phyloP scores from a whole-genome alignment of 1,140 invertebrate genomes.

The Lerema accius region DNA sequence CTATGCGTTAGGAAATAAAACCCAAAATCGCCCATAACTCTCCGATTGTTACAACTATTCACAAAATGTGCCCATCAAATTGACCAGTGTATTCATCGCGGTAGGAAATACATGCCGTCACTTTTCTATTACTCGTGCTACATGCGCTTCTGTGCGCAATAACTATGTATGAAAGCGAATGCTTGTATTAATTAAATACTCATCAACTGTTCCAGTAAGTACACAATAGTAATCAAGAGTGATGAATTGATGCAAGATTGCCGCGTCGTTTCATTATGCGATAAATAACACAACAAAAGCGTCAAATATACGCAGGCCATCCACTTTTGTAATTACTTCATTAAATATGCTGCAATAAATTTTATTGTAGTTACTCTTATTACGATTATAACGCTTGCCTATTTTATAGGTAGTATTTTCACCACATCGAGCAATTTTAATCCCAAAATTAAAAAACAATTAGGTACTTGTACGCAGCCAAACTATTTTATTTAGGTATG shows the following conservation, averaged over 20 bases:
- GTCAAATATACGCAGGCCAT: not conserved
- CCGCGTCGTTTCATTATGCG: slow-evolving; percentile 3
- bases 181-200: slow-evolving; percentile 30
- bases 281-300: slow-evolving; percentile 6
- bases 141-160: slow-evolving; percentile 40
- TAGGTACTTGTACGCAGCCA: no score
- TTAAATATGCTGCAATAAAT: no score
- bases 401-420: no score
- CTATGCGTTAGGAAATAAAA: slow-evolving; percentile 49
- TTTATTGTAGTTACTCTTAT: no score
- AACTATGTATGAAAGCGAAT: slow-evolving; percentile 24
- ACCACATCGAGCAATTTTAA: no score
- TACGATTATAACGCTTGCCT: no score
- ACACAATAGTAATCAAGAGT: slow-evolving; percentile 27
- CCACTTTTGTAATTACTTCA: not conserved
- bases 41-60: slow-evolving; percentile 45
- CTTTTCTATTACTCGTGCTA: slow-evolving; percentile 40
- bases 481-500: no score
- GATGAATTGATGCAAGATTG: slow-evolving; percentile 27
- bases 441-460: no score
- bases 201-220: slow-evolving; percentile 21
- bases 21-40: slow-evolving; percentile 50
- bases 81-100: slow-evolving; percentile 57
- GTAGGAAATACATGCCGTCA: slow-evolving; percentile 43
- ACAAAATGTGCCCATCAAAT: slow-evolving; percentile 50